Evolutionary conservation across 2,888 invertebrate genomes (phyloP), one percentile per base, ranked within the genome.

Genomic region (Drosophila paranaensis): DNA sequence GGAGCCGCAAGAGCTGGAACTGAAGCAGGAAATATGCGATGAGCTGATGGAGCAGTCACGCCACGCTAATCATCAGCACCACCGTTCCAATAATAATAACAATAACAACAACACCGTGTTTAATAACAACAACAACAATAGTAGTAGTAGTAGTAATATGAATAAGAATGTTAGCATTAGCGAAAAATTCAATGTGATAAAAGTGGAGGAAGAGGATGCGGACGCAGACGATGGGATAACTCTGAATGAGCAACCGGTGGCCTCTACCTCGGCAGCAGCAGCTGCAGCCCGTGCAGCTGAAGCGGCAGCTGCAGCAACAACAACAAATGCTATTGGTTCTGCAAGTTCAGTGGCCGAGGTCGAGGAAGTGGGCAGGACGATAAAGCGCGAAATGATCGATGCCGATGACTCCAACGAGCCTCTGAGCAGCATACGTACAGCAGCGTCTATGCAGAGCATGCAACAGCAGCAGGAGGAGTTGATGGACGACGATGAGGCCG

Each of bases 171-270:
- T 91, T 90, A 91, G 88, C 85, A 87, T 90, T 90, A 91, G 89
- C 89, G 92, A 92, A 84, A 92, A 92, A 90, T 87, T 90, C 82
- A 92, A 93, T 92, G 92, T 92, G 92, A 92, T 92, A 92, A 92
- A 92, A 88, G 84, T 78, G 92, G 92, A 88, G 74, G 77, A 78
- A 60, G 63, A 56, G 30, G 85, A 73, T 40, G 69, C 68, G 88
- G 91, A 77, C 68, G 62, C 56, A 46, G 64, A 58, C 0, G 73
- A 66, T 27, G 60, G 35, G 8, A 14, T 25, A 14, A 30, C 62
- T 33, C 27, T 37, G 30, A 78, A 65, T 20, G 87, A 83, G 67
- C 86, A 83, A 30, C 87, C 89, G 33, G 87, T 88, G 53, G 86
- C 89, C 40, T 85, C 86, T 54, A 84, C 84, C 33, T 84, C 84